Percentiles rank a stretch among this genome's conserved stretches.
Conservation (phyloP, 2,888 invertebrate genomes). For the Brachyptera risi region DNA sequence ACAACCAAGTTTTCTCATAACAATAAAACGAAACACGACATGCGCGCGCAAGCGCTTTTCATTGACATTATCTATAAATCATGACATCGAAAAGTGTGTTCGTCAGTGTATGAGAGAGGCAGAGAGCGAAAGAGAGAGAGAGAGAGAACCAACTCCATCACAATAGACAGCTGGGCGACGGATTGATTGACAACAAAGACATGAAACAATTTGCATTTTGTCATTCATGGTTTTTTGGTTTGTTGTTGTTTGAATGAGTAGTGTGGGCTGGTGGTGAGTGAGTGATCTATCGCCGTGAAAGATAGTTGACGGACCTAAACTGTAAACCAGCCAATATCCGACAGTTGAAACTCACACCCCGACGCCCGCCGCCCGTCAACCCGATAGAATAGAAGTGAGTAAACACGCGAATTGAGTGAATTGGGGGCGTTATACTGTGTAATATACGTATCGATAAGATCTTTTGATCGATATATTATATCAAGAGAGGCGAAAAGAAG, state of each 20-base stretch:
- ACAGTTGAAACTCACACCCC: not conserved
- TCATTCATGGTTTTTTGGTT: slow-evolving; percentile 22
- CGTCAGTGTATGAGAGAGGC: too few relatives aligned
- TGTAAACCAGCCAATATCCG: slow-evolving; percentile 9
- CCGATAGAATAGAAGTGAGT: too few relatives aligned
- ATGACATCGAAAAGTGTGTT: not conserved
- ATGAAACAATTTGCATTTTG: slow-evolving; percentile 22
- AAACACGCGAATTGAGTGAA: too few relatives aligned
- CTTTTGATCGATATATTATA: too few relatives aligned
- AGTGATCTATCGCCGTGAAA: slow-evolving; percentile 12
- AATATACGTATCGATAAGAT: too few relatives aligned
- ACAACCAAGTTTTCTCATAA: slow-evolving; percentile 1
- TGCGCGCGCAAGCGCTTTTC: not conserved
- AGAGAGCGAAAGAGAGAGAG: too few relatives aligned
- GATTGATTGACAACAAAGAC: slow-evolving; percentile 21
- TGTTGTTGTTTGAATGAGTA: not conserved
- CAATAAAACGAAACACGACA: too few relatives aligned
- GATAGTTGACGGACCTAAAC: slow-evolving; percentile 9
- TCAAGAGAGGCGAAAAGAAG: too few relatives aligned
- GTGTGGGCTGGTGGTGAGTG: too few relatives aligned
- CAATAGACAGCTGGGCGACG: slow-evolving; percentile 16
- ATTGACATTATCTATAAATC: slow-evolving; percentile 14
- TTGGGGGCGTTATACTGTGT: too few relatives aligned
- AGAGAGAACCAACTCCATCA: too few relatives aligned
- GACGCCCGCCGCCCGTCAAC: not conserved